A percentile compares a stretch with the other conserved stretches of the same genome.
These are phyloP conservation scores for Montipora efflorescens DNA, from an alignment of 64 coral and sea anemone species.

Conservation along the genomic window DNA sequence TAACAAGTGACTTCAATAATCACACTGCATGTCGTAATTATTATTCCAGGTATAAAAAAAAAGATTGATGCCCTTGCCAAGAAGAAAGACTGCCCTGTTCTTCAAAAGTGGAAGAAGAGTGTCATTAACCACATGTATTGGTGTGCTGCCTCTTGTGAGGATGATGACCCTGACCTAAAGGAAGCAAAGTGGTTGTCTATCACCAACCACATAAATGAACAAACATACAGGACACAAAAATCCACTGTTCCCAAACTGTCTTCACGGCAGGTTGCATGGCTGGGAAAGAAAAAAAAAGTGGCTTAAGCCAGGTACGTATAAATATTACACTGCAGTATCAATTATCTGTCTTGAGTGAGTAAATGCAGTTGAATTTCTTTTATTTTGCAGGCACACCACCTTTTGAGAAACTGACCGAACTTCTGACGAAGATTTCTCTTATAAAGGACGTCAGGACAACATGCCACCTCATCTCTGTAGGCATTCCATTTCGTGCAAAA, in stretches of 20 bases:
- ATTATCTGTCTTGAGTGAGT: too few relatives aligned
- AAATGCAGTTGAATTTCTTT: too few relatives aligned
- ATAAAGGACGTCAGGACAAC: constrained; percentile 43
- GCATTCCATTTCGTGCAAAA: constrained; percentile 63
- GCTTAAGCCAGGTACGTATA: constrained; percentile 62
- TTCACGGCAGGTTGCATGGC: constrained; percentile 51
- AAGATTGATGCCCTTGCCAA: constrained; percentile 49
- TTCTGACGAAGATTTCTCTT: constrained; percentile 30
- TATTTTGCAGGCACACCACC: constrained; percentile 9
- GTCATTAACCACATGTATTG: constrained; percentile 67
- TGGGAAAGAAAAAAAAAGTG: constrained; percentile 61
- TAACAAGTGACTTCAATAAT: too few relatives aligned
- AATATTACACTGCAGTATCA: too few relatives aligned
- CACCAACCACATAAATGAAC: constrained; percentile 38
- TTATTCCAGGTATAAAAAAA: constrained; percentile 23
- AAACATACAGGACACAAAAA: constrained; percentile 47
- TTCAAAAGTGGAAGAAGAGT: constrained; percentile 37
- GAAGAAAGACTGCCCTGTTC: constrained; percentile 44
- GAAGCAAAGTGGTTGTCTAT: constrained; percentile 60
- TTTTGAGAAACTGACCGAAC: constrained; percentile 35
- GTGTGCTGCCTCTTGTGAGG: constrained; percentile 44
- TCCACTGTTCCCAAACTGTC: constrained; percentile 43
- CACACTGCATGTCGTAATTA: too few relatives aligned
- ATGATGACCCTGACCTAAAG: constrained; percentile 13
- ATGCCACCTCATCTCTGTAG: constrained; percentile 62